phyloP scores from a whole-genome alignment of 30 jellyfish, hydroid and myxozoan species.

The Cassiopea andromeda region DNA sequence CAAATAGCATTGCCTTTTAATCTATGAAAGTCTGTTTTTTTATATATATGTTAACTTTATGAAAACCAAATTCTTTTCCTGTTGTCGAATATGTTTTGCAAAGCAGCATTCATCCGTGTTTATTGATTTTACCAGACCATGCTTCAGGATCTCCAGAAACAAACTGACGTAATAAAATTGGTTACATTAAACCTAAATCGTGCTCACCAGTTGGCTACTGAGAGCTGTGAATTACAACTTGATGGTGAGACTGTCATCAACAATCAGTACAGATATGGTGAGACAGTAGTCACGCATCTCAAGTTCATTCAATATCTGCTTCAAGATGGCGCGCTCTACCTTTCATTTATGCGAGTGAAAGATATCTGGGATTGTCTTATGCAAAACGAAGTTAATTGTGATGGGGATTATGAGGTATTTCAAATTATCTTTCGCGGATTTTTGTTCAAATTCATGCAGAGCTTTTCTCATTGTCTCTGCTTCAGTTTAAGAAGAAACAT shows the following conservation, averaged over 20 bases:
- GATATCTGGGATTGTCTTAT: constrained; percentile 98
- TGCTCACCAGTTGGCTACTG: constrained; percentile 77
- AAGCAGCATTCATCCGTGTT: no score
- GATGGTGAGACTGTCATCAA: constrained; percentile 85
- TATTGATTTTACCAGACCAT: constrained; percentile 53
- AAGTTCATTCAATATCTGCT: constrained; percentile 79
- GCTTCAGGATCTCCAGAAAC: constrained; percentile 90
- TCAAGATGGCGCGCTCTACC: constrained; percentile 92
- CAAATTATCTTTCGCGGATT: background rate
- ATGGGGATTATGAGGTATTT: constrained; percentile 94
- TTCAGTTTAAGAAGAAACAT: no score
- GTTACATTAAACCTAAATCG: constrained; percentile 73
- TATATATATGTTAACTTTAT: no score
- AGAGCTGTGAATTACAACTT: constrained; percentile 55
- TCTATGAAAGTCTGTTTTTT: no score
- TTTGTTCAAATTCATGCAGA: background rate
- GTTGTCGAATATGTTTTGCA: no score
- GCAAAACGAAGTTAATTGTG: constrained; percentile 86
- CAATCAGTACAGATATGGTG: constrained; percentile 85
- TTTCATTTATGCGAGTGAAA: constrained; percentile 79
- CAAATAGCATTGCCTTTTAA: no score
- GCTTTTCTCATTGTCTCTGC: no score
- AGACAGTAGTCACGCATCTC: constrained; percentile 88
- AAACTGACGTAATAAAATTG: constrained; percentile 84
- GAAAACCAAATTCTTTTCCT: no score